These are phyloP conservation scores for Brenthis hecate DNA, from an alignment of 2,888 invertebrate genomes.

Conservation along the genomic window DNA sequence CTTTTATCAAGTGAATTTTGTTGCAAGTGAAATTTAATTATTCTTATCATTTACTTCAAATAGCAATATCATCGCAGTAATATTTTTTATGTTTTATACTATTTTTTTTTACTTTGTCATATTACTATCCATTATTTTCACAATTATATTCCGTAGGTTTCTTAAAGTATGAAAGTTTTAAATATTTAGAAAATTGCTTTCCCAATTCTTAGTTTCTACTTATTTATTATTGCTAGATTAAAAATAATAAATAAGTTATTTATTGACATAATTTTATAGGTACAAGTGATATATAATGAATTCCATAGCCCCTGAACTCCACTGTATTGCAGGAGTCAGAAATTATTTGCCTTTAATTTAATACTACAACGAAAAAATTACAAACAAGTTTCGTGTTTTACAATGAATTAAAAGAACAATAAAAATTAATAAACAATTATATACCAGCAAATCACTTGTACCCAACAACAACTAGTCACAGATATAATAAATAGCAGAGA, in stretches of 20 bases:
- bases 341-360: too few relatives aligned
- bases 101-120: constrained; percentile 4
- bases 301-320: too few relatives aligned
- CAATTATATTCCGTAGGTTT: not conserved
- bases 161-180: not conserved
- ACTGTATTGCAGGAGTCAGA: too few relatives aligned
- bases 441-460: constrained; percentile 15
- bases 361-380: too few relatives aligned
- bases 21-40: constrained; percentile 16
- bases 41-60: constrained; percentile 13
- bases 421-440: not conserved
- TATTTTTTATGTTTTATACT: constrained; percentile 2
- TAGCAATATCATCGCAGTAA: constrained; percentile 5
- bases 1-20: constrained; percentile 26
- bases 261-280: too few relatives aligned
- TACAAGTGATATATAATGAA: too few relatives aligned
- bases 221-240: not conserved
- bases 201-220: not conserved
- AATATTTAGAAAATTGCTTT: not conserved
- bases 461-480: constrained; percentile 17
- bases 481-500: constrained; percentile 57
- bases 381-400: not conserved
- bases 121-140: not conserved
- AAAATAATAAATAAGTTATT: too few relatives aligned
- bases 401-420: not conserved